Base-by-base conservation (phyloP, 2,113 vertebrate genomes). In the Eolophus roseicapilla region DNA sequence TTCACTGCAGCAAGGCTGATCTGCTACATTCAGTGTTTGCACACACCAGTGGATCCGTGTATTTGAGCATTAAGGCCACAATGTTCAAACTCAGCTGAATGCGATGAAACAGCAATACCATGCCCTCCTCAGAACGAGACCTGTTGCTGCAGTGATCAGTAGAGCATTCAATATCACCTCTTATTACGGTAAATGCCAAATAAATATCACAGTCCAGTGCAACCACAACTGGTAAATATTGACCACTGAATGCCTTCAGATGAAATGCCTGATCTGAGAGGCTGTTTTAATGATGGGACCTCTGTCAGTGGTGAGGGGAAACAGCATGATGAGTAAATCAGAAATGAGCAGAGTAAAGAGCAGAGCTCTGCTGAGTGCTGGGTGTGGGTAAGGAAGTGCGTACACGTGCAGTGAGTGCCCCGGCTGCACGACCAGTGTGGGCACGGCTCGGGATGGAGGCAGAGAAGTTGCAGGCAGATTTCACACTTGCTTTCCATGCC, bases 381-480 rank as follows among this genome's bases (percentile, higher is more conserved):
- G 13, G 39, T 2, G 0, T 20, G 28, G 18, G 25, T 46, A 10
- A 0, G 2, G 47, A 65, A 24, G 37, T 4, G 9, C 2, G 0
- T 18, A 13, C 0, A 8, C 5, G 14, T 10, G 49, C 43, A 53
- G 82, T 0, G 0, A 29, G 39, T 43, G 50, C 46, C 60, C 13
- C 46, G 35, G 52, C 59, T 70, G 29, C 1, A 7, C 25, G n/a
- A 29, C 55, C 3, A 0, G 14, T 6, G 1, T 3, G 37, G 35
- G 41, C 82, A 63, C 0, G 0, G 64, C 57, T 62, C 2, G 0
- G 52, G 31, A 46, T 0, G 1, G 12, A 73, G 57, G 16, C 29
- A 46, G 16, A 17, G 28, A 24, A 27, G 23, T 23, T 15, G 6
- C 1, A 1, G 59, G 24, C 16, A 73, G 57, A 46, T 68, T 57